Conservation (phyloP, 1,140 invertebrate species). For the Drosophila athabasca region DNA sequence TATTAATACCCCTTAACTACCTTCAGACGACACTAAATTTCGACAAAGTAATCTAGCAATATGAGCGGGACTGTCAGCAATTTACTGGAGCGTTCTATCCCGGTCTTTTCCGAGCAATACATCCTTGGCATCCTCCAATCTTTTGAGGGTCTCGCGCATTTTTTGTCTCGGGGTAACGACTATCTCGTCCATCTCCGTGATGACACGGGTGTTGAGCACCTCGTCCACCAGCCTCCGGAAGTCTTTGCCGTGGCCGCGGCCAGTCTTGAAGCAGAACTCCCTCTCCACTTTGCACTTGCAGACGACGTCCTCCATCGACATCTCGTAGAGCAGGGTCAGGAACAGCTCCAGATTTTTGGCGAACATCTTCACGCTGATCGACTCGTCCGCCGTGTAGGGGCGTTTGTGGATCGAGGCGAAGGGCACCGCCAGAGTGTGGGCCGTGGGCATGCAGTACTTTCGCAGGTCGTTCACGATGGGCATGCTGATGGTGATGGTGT, state of each 20-base stretch:
- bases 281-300: constrained; percentile 43
- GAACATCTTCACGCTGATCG: background rate
- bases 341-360: constrained; percentile 10
- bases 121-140: too few relatives aligned
- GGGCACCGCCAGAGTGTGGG: constrained; percentile 25
- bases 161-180: too few relatives aligned
- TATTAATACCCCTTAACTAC: too few relatives aligned
- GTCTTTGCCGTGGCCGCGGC: constrained; percentile 6
- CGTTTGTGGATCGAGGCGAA: constrained; percentile 30
- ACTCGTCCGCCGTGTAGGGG: constrained; percentile 14
- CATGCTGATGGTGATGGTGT: constrained; percentile 19
- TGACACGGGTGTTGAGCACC: background rate
- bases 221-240: background rate
- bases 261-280: constrained; percentile 22
- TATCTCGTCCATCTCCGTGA: constrained; percentile 19
- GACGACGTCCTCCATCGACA: constrained; percentile 17
- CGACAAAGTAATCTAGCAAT: too few relatives aligned
- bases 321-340: constrained; percentile 27
- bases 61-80: too few relatives aligned
- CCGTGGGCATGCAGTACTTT: constrained; percentile 10
- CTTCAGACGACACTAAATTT: too few relatives aligned
- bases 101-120: too few relatives aligned
- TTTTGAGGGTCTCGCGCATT: too few relatives aligned
- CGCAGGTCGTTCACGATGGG: constrained; percentile 37
- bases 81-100: too few relatives aligned